Conservation (phyloP, 2,888 invertebrate species). For the Diaphora mendica region DNA sequence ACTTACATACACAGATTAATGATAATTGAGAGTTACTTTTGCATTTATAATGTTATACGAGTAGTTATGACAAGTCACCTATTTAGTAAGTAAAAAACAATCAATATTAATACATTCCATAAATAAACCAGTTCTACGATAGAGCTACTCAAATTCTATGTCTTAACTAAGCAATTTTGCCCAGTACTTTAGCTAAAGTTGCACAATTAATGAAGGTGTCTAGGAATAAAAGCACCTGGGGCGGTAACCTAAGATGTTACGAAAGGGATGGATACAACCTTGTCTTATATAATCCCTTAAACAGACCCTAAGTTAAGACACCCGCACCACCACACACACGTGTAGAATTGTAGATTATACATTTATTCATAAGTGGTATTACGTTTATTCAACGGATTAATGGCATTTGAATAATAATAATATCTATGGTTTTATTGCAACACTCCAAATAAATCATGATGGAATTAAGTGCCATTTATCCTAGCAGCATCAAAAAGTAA, state of each 20-base stretch:
- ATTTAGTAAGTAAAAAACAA: background rate
- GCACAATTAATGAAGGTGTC: slow-evolving; percentile 15
- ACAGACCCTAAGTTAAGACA: slow-evolving; percentile 15
- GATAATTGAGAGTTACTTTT: too few relatives aligned
- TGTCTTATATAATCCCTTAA: slow-evolving; percentile 23
- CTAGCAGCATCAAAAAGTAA: too few relatives aligned
- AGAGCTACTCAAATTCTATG: background rate
- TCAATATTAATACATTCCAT: background rate
- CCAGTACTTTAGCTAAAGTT: slow-evolving; percentile 7
- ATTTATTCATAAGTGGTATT: slow-evolving; percentile 3
- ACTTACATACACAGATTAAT: too few relatives aligned
- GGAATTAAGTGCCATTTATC: too few relatives aligned
- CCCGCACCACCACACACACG: background rate
- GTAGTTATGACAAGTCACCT: too few relatives aligned
- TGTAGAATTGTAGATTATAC: background rate
- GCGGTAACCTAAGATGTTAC: slow-evolving; percentile 26
- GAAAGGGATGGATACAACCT: slow-evolving; percentile 10
- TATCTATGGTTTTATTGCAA: background rate
- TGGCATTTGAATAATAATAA: background rate
- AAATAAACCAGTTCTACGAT: background rate
- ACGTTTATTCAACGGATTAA: slow-evolving; percentile 5
- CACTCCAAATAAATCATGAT: too few relatives aligned
- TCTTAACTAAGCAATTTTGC: background rate
- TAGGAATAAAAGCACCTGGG: slow-evolving; percentile 20
- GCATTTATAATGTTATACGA: too few relatives aligned